Percentiles rank a stretch among this genome's conserved stretches.
These are phyloP conservation scores for Alectoris magna DNA, from an alignment of 2,797 vertebrate species.

Conservation along the genomic window DNA sequence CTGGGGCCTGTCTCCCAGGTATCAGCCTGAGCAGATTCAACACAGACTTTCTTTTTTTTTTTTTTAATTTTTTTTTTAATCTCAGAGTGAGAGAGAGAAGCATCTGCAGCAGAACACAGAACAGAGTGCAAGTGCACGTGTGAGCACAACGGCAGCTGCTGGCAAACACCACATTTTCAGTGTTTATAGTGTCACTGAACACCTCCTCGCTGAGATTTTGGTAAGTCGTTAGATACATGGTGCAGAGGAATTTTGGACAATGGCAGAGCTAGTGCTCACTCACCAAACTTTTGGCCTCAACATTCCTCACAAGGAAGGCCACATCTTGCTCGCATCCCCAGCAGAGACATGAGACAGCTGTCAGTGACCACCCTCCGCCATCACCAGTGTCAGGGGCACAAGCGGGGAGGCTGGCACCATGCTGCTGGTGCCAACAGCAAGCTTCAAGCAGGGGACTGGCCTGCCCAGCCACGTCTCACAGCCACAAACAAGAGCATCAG, in stretches of 20 bases:
- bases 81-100: background rate
- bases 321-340: rapidly evolving
- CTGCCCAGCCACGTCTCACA: rapidly evolving
- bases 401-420: background rate
- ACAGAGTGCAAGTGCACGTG: background rate
- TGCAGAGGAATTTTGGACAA: background rate
- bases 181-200: background rate
- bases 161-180: background rate
- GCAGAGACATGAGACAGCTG: background rate
- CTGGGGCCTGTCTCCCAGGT: background rate
- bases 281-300: background rate
- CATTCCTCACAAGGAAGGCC: background rate
- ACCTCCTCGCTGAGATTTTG: background rate
- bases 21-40: background rate
- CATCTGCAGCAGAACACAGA: background rate
- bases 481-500: background rate
- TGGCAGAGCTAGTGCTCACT: rapidly evolving
- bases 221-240: background rate
- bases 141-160: slow-evolving; percentile 17
- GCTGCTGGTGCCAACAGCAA: background rate
- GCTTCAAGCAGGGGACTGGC: rapidly evolving
- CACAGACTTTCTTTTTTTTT: background rate
- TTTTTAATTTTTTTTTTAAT: background rate
- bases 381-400: background rate
- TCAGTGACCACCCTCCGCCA: too few species aligned